phyloP scores from a whole-genome alignment of 2,888 invertebrate genomes.

The Pristionchus arcanus region DNA sequence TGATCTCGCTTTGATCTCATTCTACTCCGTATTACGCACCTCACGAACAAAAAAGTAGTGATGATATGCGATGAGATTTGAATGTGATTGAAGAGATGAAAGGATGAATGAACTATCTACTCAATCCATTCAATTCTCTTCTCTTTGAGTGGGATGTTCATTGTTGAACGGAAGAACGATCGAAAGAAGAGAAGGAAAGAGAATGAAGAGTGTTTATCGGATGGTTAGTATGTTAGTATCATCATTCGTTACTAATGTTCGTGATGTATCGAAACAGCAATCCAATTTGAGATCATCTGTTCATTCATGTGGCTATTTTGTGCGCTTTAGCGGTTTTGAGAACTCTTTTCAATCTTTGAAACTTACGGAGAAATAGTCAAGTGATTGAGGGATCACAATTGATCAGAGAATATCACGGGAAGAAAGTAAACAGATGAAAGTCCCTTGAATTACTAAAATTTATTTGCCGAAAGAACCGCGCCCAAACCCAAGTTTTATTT shows the following conservation, averaged over 20 bases:
- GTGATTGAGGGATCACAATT: neutral
- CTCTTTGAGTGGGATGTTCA: neutral
- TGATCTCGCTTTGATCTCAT: neutral
- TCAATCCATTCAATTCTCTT: neutral
- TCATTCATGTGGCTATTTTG: neutral
- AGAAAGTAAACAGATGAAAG: conserved; percentile 18
- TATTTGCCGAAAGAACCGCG: conserved; percentile 3
- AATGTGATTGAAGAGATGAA: neutral
- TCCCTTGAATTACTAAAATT: neutral
- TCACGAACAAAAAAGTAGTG: neutral
- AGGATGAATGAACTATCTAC: neutral
- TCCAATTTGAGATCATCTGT: conserved; percentile 1
- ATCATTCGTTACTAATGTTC: neutral
- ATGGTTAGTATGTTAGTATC: neutral
- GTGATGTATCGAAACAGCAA: neutral
- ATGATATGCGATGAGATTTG: neutral
- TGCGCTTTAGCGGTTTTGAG: neutral
- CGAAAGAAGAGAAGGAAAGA: neutral
- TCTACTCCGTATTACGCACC: too few relatives aligned
- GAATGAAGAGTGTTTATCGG: neutral
- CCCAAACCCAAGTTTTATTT: neutral
- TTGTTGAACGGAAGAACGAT: conserved; percentile 11
- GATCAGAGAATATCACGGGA: conserved; percentile 29
- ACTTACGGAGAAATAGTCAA: neutral
- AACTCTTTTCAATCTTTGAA: neutral